Evolutionary conservation across 2,888 invertebrate species (phyloP), one percentile per base, ranked within the genome.

Genomic region (Macrophya annulata): DNA sequence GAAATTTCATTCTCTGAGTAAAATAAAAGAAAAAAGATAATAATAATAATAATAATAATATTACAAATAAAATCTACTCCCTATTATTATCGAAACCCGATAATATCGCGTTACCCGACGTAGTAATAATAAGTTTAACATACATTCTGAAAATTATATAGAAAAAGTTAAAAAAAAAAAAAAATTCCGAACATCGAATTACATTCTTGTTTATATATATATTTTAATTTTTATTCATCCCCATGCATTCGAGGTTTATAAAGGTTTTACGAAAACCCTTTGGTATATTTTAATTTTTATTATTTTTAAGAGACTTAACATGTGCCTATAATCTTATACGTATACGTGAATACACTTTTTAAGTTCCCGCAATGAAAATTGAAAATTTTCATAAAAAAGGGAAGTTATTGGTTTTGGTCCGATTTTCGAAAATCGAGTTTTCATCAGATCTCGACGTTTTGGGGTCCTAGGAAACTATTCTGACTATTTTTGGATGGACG

Each of bases 91-190:
- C 15, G 40, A n/a, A 45, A 74, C n/a, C 72, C n/a, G 21, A 21
- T 17, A 10, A 6, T 74, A 74, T 74, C 72, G 72, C n/a, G 6
- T 74, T 25, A 74, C 72, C n/a, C 71, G 71, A 71, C 17, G 71
- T 71, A 40, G 17, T 31, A 17, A 15, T 40, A 71, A 55, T 55
- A 55, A 55, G n/a, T 55, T 1, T 6, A 55, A 55, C 55, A 62
- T 62, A 12, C 25, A 62, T 62, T 25, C 25, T 25, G 62, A 25
- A 25, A 8, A 55, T 17, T 55, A 62, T 25, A 48, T 48, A 5
- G 48, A 10, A 48, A 48, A n/a, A n/a, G n/a, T n/a, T n/a, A n/a
- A n/a, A 48, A 48, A 48, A 1, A 48, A 4, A 10, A 48, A 25
- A 68, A 68, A 25, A 68, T 68, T 65, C 2, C 3, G 15, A 21